Percentiles rank a stretch among this genome's conserved stretches.
These are phyloP conservation scores for Amyelois transitella DNA, from an alignment of 1,140 invertebrate genomes.

Conservation along the genomic window DNA sequence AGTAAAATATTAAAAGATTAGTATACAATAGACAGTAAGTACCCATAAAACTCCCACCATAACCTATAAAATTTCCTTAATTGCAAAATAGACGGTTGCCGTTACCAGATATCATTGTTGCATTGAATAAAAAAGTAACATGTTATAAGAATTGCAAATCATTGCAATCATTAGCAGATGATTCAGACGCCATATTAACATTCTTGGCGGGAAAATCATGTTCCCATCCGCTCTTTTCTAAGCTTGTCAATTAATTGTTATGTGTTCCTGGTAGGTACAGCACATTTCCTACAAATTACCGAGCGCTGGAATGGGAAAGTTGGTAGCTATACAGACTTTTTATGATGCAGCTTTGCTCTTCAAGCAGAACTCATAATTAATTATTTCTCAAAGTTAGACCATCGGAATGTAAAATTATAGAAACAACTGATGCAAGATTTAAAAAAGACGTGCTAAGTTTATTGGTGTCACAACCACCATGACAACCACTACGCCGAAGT, in stretches of 20 bases:
- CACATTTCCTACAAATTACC: not conserved
- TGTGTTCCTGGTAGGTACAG: not conserved
- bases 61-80: not conserved
- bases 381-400: too few relatives aligned
- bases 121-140: not conserved
- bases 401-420: not conserved
- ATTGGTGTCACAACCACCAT: too few relatives aligned
- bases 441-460: too few relatives aligned
- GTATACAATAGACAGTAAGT: too few relatives aligned
- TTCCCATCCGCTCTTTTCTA: slow-evolving; percentile 8
- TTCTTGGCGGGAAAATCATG: slow-evolving; percentile 34
- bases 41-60: not conserved
- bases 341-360: too few relatives aligned
- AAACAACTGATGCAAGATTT: too few relatives aligned
- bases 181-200: slow-evolving; percentile 39
- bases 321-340: too few relatives aligned
- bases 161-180: slow-evolving; percentile 42
- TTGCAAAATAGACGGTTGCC: not conserved
- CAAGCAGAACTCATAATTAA: too few relatives aligned
- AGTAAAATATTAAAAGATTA: too few relatives aligned
- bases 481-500: too few relatives aligned
- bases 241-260: not conserved
- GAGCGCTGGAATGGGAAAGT: too few relatives aligned
- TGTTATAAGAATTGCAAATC: not conserved
- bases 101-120: not conserved